These are phyloP conservation scores for Prorops nasuta DNA, from an alignment of 1,140 invertebrate species.

Conservation along the genomic window DNA sequence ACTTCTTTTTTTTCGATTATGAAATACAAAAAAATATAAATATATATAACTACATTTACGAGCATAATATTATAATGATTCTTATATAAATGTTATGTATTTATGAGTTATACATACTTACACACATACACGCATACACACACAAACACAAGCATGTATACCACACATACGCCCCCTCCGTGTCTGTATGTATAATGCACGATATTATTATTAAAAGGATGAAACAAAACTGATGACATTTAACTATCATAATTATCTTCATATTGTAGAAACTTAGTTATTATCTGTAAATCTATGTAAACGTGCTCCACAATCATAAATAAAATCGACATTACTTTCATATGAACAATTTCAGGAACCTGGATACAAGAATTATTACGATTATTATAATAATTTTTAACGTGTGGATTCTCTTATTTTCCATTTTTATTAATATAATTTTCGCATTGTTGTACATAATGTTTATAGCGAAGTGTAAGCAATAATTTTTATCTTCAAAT, in stretches of 20 bases:
- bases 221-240: constrained; percentile 37
- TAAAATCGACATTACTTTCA: constrained; percentile 51
- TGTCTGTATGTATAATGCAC: too few species aligned
- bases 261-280: constrained; percentile 27
- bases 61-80: constrained; percentile 19
- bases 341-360: constrained; percentile 11
- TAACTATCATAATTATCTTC: constrained; percentile 34
- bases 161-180: too few species aligned
- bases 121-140: too few species aligned
- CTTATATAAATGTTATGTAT: constrained; percentile 34
- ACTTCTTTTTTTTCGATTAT: constrained; percentile 11
- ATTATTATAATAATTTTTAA: not conserved
- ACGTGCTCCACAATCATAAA: constrained; percentile 44
- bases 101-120: too few species aligned
- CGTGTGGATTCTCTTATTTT: not conserved
- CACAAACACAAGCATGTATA: too few species aligned
- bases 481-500: not conserved
- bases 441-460: not conserved
- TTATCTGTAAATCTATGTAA: constrained; percentile 54
- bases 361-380: not conserved
- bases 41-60: constrained; percentile 18
- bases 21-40: constrained; percentile 2
- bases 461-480: not conserved
- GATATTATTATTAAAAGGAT: constrained; percentile 26
- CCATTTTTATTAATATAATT: not conserved